Conservation (phyloP, 2,888 invertebrate genomes). For the Alentia gelatinosa region DNA sequence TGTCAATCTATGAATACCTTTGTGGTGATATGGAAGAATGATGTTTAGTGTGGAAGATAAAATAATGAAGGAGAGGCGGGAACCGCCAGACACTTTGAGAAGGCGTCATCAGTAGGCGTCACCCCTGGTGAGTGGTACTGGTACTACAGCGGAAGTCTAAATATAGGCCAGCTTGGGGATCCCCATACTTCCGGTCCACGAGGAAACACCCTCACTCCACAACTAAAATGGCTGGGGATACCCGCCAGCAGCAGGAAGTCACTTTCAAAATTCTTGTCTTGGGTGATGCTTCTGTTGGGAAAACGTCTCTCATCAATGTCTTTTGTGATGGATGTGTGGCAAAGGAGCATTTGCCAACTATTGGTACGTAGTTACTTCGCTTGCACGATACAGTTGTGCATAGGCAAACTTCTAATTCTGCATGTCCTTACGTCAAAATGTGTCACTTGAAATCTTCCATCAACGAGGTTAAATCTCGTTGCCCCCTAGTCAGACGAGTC, state of each 20-base stretch:
- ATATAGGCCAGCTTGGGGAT: neutral
- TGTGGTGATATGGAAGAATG: no score
- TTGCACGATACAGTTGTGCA: no score
- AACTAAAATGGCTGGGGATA: conserved; percentile 32
- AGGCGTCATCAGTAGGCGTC: neutral
- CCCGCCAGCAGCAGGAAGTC: conserved; percentile 41
- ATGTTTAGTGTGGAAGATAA: no score
- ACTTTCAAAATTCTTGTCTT: conserved; percentile 88
- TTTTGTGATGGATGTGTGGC: conserved; percentile 89
- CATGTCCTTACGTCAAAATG: no score
- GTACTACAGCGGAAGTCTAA: neutral
- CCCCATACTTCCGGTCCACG: neutral
- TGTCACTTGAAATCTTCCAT: no score
- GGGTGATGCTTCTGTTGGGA: conserved; percentile 89
- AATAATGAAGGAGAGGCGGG: no score
- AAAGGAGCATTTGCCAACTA: conserved; percentile 87
- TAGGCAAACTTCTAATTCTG: no score
- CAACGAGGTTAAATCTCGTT: no score
- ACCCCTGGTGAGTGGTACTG: neutral
- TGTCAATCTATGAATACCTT: no score
- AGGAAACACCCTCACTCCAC: neutral
- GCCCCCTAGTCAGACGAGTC: no score
- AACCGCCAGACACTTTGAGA: no score
- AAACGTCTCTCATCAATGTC: conserved; percentile 88
- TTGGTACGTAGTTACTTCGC: conserved; percentile 83